These are phyloP conservation scores for Apeira syringaria DNA, from an alignment of 2,888 invertebrate species.

Conservation along the genomic window DNA sequence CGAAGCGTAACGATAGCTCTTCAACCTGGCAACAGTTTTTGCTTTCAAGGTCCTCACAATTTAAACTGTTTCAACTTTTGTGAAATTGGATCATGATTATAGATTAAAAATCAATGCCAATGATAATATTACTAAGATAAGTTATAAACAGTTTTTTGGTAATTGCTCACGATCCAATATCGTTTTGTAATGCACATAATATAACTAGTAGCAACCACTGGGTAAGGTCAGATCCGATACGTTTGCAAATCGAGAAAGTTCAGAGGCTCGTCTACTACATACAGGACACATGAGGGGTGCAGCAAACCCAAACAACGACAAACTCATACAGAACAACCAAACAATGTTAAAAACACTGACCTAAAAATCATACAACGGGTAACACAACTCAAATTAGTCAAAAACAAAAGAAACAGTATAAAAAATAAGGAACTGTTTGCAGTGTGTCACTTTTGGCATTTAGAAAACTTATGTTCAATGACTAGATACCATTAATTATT, in stretches of 20 bases:
- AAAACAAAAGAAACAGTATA: constrained; percentile 45
- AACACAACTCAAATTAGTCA: constrained; percentile 46
- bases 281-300: constrained; percentile 55
- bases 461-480: too few species aligned
- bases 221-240: constrained; percentile 16
- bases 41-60: not conserved
- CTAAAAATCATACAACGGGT: constrained; percentile 48
- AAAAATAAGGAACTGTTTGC: constrained; percentile 46
- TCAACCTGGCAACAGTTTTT: constrained; percentile 28
- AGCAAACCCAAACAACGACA: constrained; percentile 63
- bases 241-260: constrained; percentile 19
- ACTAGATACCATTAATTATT: too few species aligned
- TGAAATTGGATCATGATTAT: constrained; percentile 38
- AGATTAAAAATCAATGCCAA: constrained; percentile 2
- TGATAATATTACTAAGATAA: too few species aligned
- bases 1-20: constrained; percentile 44
- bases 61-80: constrained; percentile 14
- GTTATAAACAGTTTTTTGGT: not conserved
- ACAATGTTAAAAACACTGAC: constrained; percentile 47
- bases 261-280: constrained; percentile 29
- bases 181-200: constrained; percentile 1
- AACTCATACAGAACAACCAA: constrained; percentile 44
- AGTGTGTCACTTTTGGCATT: too few species aligned
- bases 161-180: constrained; percentile 24
- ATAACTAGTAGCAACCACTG: constrained; percentile 13